A percentile compares a stretch with the other conserved stretches of the same genome.
phyloP scores from a whole-genome alignment of 2,888 invertebrate genomes.

The Drepana falcataria region DNA sequence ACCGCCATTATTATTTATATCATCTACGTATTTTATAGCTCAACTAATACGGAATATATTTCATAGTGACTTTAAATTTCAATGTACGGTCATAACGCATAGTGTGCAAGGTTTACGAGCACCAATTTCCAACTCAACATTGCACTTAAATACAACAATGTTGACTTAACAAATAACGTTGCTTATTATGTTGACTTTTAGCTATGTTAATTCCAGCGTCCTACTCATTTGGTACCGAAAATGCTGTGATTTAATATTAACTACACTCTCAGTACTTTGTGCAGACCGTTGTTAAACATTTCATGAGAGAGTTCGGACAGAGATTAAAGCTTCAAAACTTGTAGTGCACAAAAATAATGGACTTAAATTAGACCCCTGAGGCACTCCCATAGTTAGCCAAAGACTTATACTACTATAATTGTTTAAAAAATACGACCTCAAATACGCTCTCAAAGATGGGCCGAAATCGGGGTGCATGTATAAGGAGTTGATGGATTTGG shows the following conservation, averaged over 20 bases:
- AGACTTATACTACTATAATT: not conserved
- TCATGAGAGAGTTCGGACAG: too few relatives aligned
- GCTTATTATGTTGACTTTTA: not conserved
- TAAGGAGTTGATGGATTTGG: too few relatives aligned
- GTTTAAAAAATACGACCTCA: too few relatives aligned
- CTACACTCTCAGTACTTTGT: not conserved
- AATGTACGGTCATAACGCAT: constrained; percentile 25
- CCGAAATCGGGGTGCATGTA: too few relatives aligned
- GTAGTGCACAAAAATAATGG: not conserved
- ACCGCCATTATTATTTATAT: not conserved
- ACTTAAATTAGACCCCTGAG: not conserved
- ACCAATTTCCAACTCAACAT: constrained; percentile 20
- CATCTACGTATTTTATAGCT: constrained; percentile 23
- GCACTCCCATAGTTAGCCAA: not conserved
- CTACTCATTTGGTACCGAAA: not conserved
- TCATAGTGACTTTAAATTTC: constrained; percentile 29
- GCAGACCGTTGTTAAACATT: not conserved
- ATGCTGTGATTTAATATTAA: not conserved
- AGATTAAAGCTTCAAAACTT: too few relatives aligned
- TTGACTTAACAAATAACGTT: not conserved
- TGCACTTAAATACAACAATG: constrained; percentile 21
- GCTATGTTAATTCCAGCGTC: not conserved
- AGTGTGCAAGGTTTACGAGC: constrained; percentile 25
- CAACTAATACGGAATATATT: constrained; percentile 19
- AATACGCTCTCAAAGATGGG: too few relatives aligned